Evolutionary conservation across 2,888 invertebrate genomes (phyloP).

Genomic region (Parnassius mnemosyne): DNA sequence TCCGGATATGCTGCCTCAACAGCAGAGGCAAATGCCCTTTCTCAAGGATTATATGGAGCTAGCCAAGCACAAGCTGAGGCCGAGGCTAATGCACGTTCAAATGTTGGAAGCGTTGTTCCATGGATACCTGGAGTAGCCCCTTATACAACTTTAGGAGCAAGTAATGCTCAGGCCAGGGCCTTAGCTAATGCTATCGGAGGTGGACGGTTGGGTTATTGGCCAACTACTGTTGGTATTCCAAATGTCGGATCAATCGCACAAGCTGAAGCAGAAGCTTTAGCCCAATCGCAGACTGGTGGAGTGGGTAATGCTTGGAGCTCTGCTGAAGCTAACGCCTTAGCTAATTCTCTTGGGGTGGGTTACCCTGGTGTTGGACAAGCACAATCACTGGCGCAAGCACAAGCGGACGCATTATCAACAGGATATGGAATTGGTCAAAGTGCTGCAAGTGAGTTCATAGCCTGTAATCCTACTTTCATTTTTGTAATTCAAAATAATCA

Average conservation of each 20-base stretch:
- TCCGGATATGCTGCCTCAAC: background rate
- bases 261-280: conserved; percentile 8
- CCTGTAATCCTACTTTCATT: no score
- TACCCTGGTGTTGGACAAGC: background rate
- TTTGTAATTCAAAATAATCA: no score
- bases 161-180: conserved; percentile 27
- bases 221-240: background rate
- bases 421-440: background rate
- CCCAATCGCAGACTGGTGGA: conserved; percentile 8
- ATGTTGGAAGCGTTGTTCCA: background rate
- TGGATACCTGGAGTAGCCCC: background rate
- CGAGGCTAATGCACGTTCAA: conserved; percentile 17
- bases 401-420: background rate
- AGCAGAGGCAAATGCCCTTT: background rate
- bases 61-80: background rate
- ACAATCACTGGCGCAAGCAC: conserved; percentile 16
- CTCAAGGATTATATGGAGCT: background rate
- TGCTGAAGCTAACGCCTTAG: conserved; percentile 15
- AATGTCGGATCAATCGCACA: background rate
- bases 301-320: background rate
- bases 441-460: background rate
- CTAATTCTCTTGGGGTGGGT: conserved; percentile 3
- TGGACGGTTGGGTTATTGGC: background rate
- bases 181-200: conserved; percentile 26
- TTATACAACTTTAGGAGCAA: conserved; percentile 7